Evolutionary conservation across 2,888 invertebrate species (phyloP), one percentile per base, ranked within the genome.

Genomic region (Tipula confusa): DNA sequence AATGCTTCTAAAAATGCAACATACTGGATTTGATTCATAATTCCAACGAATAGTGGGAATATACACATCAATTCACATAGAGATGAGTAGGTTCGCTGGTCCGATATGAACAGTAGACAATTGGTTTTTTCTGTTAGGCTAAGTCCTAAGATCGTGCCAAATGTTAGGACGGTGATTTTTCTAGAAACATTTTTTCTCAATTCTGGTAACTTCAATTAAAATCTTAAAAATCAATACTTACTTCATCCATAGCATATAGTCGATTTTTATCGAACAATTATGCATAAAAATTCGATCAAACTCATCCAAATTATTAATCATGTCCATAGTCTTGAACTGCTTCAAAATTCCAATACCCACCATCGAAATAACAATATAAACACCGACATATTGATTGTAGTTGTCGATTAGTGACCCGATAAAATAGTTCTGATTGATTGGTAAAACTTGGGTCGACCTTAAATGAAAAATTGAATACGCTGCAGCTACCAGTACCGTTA

Each of bases 11-110:
- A 15, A 4, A 29, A 80, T 15, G 29, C 31, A 11, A 80, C 15
- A 29, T 15, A 31, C 80, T 80, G 80, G 31, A 80, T 80, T n/a
- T 80, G 80, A 29, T 80, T 80, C 29, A 80, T 80, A 29, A 80
- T 29, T n/a, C 29, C 31, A 29, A 80, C 80, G 29, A 29, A 80
- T 9, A 80, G 15, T 13, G 80, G 80, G 29, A 80, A 29, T 29
- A 29, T 29, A 80, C 80, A 80, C 80, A 80, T 80, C 15, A 80
- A 7, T 80, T n/a, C 29, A 29, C 80, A 80, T 0, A 24, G 11
- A 1, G 64, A 64, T 11, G 64, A 64, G 24, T 24, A 64, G 2
- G 24, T 24, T 64, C 24, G 64, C n/a, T 64, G 64, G 24, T 64
- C 64, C 9, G 64, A 64, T 64, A 64, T 64, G 11, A 64, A 64